Evolutionary conservation across 2,888 invertebrate species (phyloP).

Genomic region (Dasysyrphus albostriatus): DNA sequence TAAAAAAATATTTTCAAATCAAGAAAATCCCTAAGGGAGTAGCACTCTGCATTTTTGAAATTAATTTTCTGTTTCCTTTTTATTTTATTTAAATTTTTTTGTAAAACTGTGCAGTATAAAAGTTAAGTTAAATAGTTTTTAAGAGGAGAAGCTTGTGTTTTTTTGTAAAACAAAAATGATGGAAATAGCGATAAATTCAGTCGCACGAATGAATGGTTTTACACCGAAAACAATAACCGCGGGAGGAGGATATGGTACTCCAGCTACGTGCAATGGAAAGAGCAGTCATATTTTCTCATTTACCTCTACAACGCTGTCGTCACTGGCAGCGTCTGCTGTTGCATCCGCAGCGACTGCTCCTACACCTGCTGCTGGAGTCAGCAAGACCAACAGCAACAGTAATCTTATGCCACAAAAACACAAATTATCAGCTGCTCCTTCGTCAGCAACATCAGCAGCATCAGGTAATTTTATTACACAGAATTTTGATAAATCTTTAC

Average conservation of each 20-base stretch:
- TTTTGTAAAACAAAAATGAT: constrained; percentile 73
- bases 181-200: constrained; percentile 79
- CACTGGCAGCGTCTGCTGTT: constrained; percentile 68
- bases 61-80: constrained; percentile 50
- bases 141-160: constrained; percentile 64
- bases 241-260: constrained; percentile 61
- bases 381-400: constrained; percentile 35
- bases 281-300: constrained; percentile 65
- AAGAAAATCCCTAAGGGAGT: constrained; percentile 15
- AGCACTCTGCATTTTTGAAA: constrained; percentile 63
- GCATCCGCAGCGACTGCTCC: constrained; percentile 26
- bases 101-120: constrained; percentile 61
- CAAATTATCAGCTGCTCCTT: not conserved
- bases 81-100: constrained; percentile 27
- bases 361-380: constrained; percentile 58
- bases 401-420: constrained; percentile 30
- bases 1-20: constrained; percentile 7
- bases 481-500: too few relatives aligned
- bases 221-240: constrained; percentile 56
- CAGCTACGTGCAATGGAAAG: constrained; percentile 67
- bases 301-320: constrained; percentile 60
- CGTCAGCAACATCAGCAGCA: constrained; percentile 27
- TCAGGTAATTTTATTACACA: constrained; percentile 8
- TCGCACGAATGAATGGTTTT: constrained; percentile 76
- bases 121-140: constrained; percentile 56